Base-by-base conservation (phyloP, 1,140 invertebrate species). In the Cepaea nemoralis region DNA sequence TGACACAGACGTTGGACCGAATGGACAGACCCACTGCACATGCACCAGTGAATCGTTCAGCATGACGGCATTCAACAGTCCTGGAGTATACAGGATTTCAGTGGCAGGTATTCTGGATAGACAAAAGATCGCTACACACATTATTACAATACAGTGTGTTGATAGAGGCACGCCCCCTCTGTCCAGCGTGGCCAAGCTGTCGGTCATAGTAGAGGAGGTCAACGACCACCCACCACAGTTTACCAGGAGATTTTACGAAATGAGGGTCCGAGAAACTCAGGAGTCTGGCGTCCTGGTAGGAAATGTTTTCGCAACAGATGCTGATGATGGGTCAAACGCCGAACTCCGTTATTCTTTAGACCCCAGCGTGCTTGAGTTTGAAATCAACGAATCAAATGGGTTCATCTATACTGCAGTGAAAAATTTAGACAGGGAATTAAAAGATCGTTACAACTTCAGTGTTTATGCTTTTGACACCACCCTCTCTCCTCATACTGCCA, bases 381-480 rank as follows among this genome's bases (percentile, higher is more conserved):
- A 63, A 35, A 80, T 89, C 22, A 86, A 94, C 42, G 84, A 85
- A 77, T 85, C 97, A 97, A 69, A 71, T 35, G 89, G 89, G n/a
- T 80, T 82, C 59, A 87, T 90, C 39, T 87, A 87, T 74, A 88
- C 88, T 70, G 85, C 85, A 27, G 83, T 86, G 12, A 82, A 85
- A 3, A 77, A 59, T 22, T 91, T 98, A 37, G 96, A 98, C 90
- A 93, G 96, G 78, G 97, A 98, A 92, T 87, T 91, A 0, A 92
- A 93, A 35, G 93, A 94, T 45, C 93, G 93, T 6, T 95, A 98
- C 89, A 89, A 94, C 55, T 94, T 98, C 67, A 94, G 94, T 0
- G 94, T 98, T 3, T 92, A 95, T 27, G 96, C 95, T 22, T 94
- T 96, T 87, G 96, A 95, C 0, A 93, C 94, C 82, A 95, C 94